Base-by-base conservation (phyloP, 2,797 vertebrate species). In the Varecia variegata region DNA sequence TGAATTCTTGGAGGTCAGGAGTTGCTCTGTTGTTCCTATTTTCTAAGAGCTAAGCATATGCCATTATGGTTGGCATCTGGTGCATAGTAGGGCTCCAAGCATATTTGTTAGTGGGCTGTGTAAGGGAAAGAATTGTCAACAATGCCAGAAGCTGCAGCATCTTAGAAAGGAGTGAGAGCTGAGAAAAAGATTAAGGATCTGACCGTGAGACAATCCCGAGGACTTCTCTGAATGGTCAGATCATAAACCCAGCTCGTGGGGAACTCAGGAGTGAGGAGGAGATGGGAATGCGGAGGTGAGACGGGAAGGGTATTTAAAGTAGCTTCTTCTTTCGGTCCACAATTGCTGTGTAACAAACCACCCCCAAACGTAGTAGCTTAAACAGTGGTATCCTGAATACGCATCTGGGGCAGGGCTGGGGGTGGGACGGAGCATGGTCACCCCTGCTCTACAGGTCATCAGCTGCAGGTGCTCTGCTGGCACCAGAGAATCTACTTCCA, bases 241-340 rank as follows among this genome's bases (percentile, higher is more conserved):
- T 52, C 52, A 20, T 23, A 71, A 52, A 50, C 30, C 20, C 40
- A 60, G 8, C 20, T 70, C 8, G 1, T 7, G 3, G 30, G 45
- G 5, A 84, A n/a, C 38, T 50, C 12, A 60, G n/a, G 1, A 79
- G 23, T 23, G 62, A 60, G 60, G 27, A 70, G 70, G 50, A 18
- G 23, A 35, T 50, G 15, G 71, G 15, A 21, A 17, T 6, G 15
- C 30, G 2, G 27, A 79, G 20, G 15, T 47, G 10, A 50, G 58
- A 35, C 0, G 4, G n/a, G 20, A 65, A 40, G 18, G 3, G 2
- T n/a, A 30, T 25, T 5, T 21, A 50, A 56, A 18, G 7, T 5
- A 23, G 9, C 21, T 5, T 43, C 27, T 12, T 50, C 0, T 23
- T 40, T 0, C 1, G 0, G 47, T 43, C 56, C 38, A 54, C 15